Evolutionary conservation across 2,113 vertebrate species (phyloP).

Genomic region (Phalacrocorax aristotelis): DNA sequence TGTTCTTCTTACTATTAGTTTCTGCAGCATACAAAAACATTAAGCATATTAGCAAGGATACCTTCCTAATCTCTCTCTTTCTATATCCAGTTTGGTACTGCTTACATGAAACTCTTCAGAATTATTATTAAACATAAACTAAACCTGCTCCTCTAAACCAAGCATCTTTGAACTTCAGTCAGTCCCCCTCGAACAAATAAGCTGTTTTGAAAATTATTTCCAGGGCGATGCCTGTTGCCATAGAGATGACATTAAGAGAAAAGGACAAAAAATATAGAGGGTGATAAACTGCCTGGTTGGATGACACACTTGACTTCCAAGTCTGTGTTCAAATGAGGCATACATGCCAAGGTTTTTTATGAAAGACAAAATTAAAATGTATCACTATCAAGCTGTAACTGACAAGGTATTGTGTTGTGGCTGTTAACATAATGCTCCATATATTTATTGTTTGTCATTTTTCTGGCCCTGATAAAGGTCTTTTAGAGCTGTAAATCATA

Average conservation of each 20-base stretch:
- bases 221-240: slow-evolving; percentile 87
- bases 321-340: slow-evolving; percentile 80
- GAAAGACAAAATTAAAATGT: slow-evolving; percentile 90
- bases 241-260: slow-evolving; percentile 91
- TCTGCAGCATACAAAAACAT: not conserved
- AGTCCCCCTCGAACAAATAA: slow-evolving; percentile 81
- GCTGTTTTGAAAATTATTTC: slow-evolving; percentile 85
- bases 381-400: slow-evolving; percentile 82
- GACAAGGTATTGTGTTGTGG: slow-evolving; percentile 81
- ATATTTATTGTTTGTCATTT: slow-evolving; percentile 93
- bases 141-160: slow-evolving; percentile 75
- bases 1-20: not conserved
- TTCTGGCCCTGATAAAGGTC: slow-evolving; percentile 81
- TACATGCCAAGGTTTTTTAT: slow-evolving; percentile 81
- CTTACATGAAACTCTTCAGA: slow-evolving; percentile 72
- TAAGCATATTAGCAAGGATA: not conserved
- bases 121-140: slow-evolving; percentile 86
- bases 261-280: slow-evolving; percentile 88
- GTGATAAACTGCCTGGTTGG: slow-evolving; percentile 83
- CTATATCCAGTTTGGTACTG: slow-evolving; percentile 53
- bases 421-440: slow-evolving; percentile 80
- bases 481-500: slow-evolving; percentile 83
- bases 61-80: slow-evolving; percentile 40
- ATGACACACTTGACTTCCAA: slow-evolving; percentile 85
- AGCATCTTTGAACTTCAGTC: slow-evolving; percentile 82